phyloP scores from a whole-genome alignment of 2,797 vertebrate species.

The Luscinia megarhynchos region DNA sequence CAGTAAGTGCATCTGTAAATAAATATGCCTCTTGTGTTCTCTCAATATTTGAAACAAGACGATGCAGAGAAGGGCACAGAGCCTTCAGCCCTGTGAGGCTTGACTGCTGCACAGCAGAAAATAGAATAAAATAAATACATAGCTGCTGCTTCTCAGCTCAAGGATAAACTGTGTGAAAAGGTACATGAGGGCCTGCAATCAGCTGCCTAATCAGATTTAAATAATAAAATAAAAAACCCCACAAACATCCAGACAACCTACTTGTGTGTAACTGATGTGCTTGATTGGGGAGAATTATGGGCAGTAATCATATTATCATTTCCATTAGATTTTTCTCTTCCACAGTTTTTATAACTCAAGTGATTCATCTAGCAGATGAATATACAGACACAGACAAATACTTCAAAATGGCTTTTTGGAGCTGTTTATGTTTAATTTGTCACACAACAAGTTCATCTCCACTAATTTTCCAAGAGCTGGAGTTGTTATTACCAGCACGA shows the following conservation, averaged over 20 bases:
- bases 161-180: conserved; percentile 1
- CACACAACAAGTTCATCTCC: conserved; percentile 51
- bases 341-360: conserved; percentile 49
- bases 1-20: conserved; percentile 36
- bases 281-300: conserved; percentile 64
- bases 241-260: conserved; percentile 38
- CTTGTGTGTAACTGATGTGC: conserved; percentile 50
- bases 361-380: conserved; percentile 62
- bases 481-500: background rate
- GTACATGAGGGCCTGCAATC: conserved; percentile 33
- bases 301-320: conserved; percentile 70
- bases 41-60: conserved; percentile 2
- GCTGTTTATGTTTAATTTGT: conserved; percentile 54
- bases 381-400: conserved; percentile 41
- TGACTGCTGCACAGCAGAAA: background rate
- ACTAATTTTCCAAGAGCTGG: conserved; percentile 39
- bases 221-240: conserved; percentile 18
- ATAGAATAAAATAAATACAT: conserved; percentile 16
- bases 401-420: conserved; percentile 31
- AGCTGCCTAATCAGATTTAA: conserved; percentile 60
- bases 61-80: background rate
- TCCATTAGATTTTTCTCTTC: conserved; percentile 50
- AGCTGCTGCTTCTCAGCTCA: background rate
- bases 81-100: background rate
- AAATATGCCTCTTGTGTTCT: conserved; percentile 13